phyloP scores from a whole-genome alignment of 2,888 invertebrate genomes.

The Idaea dimidiata region DNA sequence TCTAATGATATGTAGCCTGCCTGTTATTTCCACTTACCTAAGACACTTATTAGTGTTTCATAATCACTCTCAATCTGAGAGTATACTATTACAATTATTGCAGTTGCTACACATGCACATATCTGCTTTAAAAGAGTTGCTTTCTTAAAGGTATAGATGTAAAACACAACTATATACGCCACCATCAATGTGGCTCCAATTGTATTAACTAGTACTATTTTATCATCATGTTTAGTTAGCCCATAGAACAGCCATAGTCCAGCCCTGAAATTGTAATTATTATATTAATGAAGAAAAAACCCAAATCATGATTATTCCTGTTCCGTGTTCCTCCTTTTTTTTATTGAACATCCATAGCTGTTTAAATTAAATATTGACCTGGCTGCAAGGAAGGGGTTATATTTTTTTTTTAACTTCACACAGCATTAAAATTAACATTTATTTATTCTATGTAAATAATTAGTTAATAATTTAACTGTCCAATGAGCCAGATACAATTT shows the following conservation, averaged over 20 bases:
- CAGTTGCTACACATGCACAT: conserved; percentile 69
- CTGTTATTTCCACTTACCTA: conserved; percentile 80
- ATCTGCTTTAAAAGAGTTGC: conserved; percentile 83
- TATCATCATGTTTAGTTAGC: conserved; percentile 84
- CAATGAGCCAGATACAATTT: no score
- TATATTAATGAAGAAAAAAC: no score
- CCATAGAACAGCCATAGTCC: conserved; percentile 92
- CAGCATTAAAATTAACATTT: no score
- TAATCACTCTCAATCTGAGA: conserved; percentile 78
- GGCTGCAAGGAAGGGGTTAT: no score
- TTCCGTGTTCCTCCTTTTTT: background rate
- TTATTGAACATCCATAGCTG: background rate
- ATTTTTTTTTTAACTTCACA: no score
- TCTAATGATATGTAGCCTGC: no score
- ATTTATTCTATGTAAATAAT: no score
- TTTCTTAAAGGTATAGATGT: conserved; percentile 87
- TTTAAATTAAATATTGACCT: background rate
- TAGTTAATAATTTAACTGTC: no score
- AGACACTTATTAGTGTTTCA: conserved; percentile 74
- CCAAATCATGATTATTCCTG: no score
- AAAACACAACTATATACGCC: conserved; percentile 85
- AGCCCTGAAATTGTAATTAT: conserved; percentile 77
- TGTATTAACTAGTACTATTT: conserved; percentile 87
- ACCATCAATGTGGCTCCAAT: conserved; percentile 87
- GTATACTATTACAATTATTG: conserved; percentile 81